Conservation (phyloP, 2,113 vertebrate genomes). For the Acanthisitta chloris region DNA sequence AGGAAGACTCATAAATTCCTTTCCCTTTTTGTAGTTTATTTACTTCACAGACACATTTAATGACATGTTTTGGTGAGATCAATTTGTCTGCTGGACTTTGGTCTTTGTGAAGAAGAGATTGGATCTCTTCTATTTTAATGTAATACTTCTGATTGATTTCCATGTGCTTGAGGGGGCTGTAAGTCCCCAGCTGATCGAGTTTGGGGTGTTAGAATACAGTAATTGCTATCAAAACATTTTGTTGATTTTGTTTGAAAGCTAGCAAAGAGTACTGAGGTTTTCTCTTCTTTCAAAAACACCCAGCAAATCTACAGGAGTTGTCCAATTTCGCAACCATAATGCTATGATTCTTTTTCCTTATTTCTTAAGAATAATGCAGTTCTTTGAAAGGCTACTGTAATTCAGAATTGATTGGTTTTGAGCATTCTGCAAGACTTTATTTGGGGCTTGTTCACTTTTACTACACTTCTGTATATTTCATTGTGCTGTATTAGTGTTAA, state of each 20-base stretch:
- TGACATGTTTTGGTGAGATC: neutral
- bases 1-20: neutral
- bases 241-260: neutral
- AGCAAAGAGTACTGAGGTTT: neutral
- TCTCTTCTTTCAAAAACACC: neutral
- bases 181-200: rapidly evolving
- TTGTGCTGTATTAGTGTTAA: neutral
- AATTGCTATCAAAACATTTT: neutral
- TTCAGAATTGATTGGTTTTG: neutral
- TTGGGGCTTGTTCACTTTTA: neutral
- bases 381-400: neutral
- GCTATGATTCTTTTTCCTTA: neutral
- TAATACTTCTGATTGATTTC: neutral
- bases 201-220: neutral
- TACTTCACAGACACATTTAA: rapidly evolving
- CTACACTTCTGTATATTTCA: neutral
- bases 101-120: neutral
- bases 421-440: neutral
- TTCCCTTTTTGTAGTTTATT: neutral
- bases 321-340: neutral
- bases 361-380: neutral
- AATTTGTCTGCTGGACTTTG: neutral
- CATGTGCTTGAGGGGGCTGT: rapidly evolving
- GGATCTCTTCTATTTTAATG: neutral
- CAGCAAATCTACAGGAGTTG: neutral